A percentile compares a stretch with the other conserved stretches of the same genome.
Conservation (phyloP, 2,888 invertebrate genomes). For the Dioctria rufipes region DNA sequence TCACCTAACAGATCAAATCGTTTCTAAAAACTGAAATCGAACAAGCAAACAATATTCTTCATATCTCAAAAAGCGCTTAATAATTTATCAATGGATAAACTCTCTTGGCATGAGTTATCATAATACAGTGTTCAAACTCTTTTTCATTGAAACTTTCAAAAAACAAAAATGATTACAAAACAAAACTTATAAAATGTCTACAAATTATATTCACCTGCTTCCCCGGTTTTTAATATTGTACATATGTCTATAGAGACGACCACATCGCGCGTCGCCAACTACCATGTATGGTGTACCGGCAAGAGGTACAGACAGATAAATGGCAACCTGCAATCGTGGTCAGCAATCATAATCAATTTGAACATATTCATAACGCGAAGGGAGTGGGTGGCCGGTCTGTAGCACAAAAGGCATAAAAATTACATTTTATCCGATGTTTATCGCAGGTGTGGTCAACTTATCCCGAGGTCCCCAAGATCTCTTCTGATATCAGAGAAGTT, state of each 20-base stretch:
- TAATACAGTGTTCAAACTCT: no score
- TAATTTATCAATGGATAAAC: no score
- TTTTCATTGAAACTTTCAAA: no score
- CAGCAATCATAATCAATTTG: slow-evolving; percentile 59
- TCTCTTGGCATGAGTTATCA: no score
- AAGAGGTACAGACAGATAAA: slow-evolving; percentile 46
- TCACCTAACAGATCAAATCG: no score
- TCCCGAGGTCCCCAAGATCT: slow-evolving; percentile 30
- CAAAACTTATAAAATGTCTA: neutral
- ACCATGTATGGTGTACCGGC: slow-evolving; percentile 29
- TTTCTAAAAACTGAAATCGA: no score
- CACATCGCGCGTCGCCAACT: neutral
- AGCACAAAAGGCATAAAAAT: slow-evolving; percentile 52
- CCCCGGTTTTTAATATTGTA: slow-evolving; percentile 43
- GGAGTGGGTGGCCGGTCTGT: slow-evolving; percentile 55
- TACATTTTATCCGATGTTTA: slow-evolving; percentile 56
- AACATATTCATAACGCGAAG: slow-evolving; percentile 57
- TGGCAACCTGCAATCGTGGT: slow-evolving; percentile 55
- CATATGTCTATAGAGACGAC: slow-evolving; percentile 8
- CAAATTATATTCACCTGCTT: slow-evolving; percentile 46
- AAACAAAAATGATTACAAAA: no score
- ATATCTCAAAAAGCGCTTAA: no score
- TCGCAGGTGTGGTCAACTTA: slow-evolving; percentile 58
- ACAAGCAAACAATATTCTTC: no score
- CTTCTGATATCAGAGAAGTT: slow-evolving; percentile 35